These are phyloP conservation scores for Stylophora pistillata DNA, from an alignment of 64 coral and sea anemone genomes.

Conservation along the genomic window DNA sequence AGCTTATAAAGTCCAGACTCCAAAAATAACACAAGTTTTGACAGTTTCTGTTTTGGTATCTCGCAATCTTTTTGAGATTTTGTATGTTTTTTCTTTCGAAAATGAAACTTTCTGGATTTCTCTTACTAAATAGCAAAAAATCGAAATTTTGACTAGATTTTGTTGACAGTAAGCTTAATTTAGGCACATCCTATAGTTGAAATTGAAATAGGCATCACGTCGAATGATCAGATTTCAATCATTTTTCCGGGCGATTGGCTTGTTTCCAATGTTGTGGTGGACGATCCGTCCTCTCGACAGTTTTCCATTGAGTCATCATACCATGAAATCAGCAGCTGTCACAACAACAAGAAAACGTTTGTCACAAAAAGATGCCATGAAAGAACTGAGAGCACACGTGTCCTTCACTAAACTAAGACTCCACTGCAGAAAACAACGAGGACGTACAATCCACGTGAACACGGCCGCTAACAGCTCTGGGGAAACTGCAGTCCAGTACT, in stretches of 20 bases:
- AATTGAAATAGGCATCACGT: too few species aligned
- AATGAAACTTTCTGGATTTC: too few species aligned
- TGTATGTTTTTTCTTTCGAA: too few species aligned
- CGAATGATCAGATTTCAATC: background rate
- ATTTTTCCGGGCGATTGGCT: background rate
- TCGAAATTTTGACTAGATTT: too few species aligned
- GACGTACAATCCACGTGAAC: constrained; percentile 24
- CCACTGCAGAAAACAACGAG: constrained; percentile 6
- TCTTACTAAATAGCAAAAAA: too few species aligned
- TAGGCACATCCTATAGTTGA: too few species aligned
- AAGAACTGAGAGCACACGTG: background rate
- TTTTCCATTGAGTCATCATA: background rate
- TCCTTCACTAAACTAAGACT: background rate
- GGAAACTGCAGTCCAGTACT: constrained; percentile 20
- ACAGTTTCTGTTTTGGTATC: too few species aligned
- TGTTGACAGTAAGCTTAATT: too few species aligned
- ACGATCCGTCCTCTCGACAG: background rate
- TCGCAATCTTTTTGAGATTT: too few species aligned
- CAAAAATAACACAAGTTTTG: too few species aligned
- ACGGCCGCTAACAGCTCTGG: constrained; percentile 1
- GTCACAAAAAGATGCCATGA: background rate
- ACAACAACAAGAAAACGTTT: background rate
- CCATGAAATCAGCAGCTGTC: background rate
- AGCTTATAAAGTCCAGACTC: too few species aligned
- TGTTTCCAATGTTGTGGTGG: too few species aligned